Percentiles rank a stretch among this genome's conserved stretches.
Evolutionary conservation across 2,888 invertebrate species (phyloP).

Genomic region (Coleophora deauratella): DNA sequence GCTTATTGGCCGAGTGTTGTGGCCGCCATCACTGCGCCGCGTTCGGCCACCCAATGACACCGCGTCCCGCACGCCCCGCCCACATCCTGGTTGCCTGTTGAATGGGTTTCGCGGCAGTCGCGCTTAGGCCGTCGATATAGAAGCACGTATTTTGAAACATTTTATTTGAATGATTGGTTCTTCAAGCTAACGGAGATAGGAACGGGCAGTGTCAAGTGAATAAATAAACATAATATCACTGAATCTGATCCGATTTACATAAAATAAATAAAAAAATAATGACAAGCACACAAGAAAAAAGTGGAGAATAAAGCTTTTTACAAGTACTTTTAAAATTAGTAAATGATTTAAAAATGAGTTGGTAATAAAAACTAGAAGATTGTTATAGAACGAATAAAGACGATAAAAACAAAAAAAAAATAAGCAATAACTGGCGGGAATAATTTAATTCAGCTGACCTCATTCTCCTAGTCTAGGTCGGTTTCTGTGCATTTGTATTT

Average conservation of each 20-base stretch:
- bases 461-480: too few species aligned
- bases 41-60: constrained; percentile 57
- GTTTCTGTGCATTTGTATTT: not conserved
- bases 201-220: constrained; percentile 18
- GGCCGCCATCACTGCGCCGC: constrained; percentile 65
- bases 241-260: constrained; percentile 11
- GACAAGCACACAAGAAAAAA: constrained; percentile 5
- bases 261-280: too few species aligned
- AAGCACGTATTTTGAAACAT: constrained; percentile 26
- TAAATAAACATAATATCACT: constrained; percentile 4
- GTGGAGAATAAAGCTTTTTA: constrained; percentile 1
- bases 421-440: too few species aligned
- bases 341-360: not conserved
- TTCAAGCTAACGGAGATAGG: constrained; percentile 9
- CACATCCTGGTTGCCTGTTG: constrained; percentile 64
- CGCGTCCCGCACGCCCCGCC: constrained; percentile 71
- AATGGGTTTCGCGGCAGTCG: constrained; percentile 65
- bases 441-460: too few species aligned
- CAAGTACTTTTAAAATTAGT: too few species aligned
- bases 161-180: constrained; percentile 9
- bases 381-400: too few species aligned
- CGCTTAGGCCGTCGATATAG: constrained; percentile 32
- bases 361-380: not conserved
- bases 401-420: too few species aligned
- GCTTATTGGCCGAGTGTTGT: constrained; percentile 68